Evolutionary conservation across 1,140 invertebrate genomes (phyloP), one percentile per base, ranked within the genome.

Genomic region (Mactra quadrangularis): DNA sequence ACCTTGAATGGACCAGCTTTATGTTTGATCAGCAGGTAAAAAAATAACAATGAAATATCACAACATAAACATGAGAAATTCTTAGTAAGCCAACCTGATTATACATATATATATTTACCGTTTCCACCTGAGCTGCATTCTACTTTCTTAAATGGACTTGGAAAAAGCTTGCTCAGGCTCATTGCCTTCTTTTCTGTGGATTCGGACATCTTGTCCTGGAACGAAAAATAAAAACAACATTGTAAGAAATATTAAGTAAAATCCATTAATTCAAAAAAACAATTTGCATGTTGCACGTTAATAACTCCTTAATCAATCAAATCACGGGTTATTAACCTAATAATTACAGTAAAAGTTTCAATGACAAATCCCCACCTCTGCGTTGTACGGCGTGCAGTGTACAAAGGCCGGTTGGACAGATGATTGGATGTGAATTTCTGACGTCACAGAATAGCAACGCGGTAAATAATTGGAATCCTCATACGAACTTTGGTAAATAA

Each of bases 321-420:
- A 33, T 7, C 6, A 72, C 19, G 35, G 25, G 33, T n/a, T n/a
- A n/a, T n/a, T n/a, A 45, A 29, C 6, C 7, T 38, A 55, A 72
- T 55, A 22, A 35, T 52, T 15, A 33, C 9, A 55, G 55, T 52
- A 55, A 55, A n/a, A 11, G 11, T 41, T 72, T 31, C 66, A 57
- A 72, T 72, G 53, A 72, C 70, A 72, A 72, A 55, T 35, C 35
- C 52, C 50, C 57, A 29, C 53, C 29, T 45, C 55, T 47, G 25
- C 50, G 15, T 57, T 75, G 55, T 38, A 25, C 57, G 72, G 72
- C 57, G 72, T 75, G 72, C 53, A 75, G n/a, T 60, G 9, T 55
- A 60, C 38, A 57, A 57, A 75, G 72, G 38, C 25, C 25, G 72
- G 55, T 15, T n/a, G 25, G 11, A 59, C 6, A 25, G 1, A 1